Conservation (phyloP, 2,797 vertebrate species). For the Mallotus villosus region DNA sequence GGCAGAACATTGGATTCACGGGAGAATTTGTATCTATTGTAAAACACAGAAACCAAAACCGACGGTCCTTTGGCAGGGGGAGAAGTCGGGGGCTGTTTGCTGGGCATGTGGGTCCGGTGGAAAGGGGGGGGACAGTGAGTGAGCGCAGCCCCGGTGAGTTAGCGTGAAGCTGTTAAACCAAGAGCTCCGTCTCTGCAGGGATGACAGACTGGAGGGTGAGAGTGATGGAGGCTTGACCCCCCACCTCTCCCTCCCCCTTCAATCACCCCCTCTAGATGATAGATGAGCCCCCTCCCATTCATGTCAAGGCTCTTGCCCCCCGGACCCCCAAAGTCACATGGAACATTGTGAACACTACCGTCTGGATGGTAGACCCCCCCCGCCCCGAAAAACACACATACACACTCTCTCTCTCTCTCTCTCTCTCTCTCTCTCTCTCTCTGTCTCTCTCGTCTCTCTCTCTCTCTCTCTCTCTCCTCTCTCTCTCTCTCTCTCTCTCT, state of each 20-base stretch:
- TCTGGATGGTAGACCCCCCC: conserved; percentile 40
- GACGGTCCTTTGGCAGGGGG: too few relatives aligned
- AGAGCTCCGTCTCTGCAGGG: background rate
- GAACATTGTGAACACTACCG: conserved; percentile 46
- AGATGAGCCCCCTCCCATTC: conserved; percentile 69
- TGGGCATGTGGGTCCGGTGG: conserved; percentile 39
- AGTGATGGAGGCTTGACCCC: conserved; percentile 59
- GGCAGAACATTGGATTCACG: background rate
- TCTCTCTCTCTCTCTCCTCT: background rate
- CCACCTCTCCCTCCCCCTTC: conserved; percentile 33
- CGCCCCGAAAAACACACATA: conserved; percentile 1
- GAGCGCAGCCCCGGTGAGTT: conserved; percentile 24
- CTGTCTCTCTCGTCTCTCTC: conserved; percentile 1
- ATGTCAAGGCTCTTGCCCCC: conserved; percentile 50
- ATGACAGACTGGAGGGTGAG: conserved; percentile 41
- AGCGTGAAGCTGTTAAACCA: conserved; percentile 14
- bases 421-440: background rate
- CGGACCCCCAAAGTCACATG: conserved; percentile 51
- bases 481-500: too few relatives aligned
- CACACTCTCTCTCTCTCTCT: background rate
- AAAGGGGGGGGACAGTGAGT: background rate
- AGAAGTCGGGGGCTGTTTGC: conserved; percentile 6
- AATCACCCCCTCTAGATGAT: conserved; percentile 59
- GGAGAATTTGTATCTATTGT: background rate
- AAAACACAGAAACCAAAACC: background rate